Evolutionary conservation across 2,888 invertebrate species (phyloP).

Genomic region (Plusia festucae): DNA sequence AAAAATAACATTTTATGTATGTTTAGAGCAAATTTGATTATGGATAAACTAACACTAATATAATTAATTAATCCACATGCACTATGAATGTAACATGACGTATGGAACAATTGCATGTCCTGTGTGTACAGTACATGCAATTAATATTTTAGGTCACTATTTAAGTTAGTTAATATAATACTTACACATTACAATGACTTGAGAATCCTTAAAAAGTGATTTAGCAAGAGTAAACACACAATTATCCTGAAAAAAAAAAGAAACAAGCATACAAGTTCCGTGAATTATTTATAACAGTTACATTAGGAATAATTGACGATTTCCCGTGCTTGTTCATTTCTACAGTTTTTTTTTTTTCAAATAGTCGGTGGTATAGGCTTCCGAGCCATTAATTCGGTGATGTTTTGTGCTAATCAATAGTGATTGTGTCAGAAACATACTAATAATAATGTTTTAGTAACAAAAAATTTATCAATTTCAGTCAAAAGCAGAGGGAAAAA

Average conservation of each 20-base stretch:
- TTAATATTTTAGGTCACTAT: not conserved
- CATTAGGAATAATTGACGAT: not conserved
- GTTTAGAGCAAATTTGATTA: too few species aligned
- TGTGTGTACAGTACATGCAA: too few species aligned
- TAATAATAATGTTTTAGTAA: not conserved
- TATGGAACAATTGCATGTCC: too few species aligned
- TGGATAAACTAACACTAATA: too few species aligned
- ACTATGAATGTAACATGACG: too few species aligned
- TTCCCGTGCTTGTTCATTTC: not conserved
- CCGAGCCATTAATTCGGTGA: too few species aligned
- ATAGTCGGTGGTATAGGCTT: not conserved
- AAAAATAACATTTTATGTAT: too few species aligned
- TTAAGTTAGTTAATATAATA: slow-evolving; percentile 46
- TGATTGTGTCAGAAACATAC: not conserved
- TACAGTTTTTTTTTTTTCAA: too few species aligned
- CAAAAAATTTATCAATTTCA: not conserved
- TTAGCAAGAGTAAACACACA: slow-evolving; percentile 88
- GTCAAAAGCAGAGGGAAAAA: not conserved
- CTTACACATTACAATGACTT: slow-evolving; percentile 92
- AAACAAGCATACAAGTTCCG: slow-evolving; percentile 12
- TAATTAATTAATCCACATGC: too few species aligned
- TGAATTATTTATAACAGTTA: not conserved
- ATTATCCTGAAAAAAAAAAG: slow-evolving; percentile 77
- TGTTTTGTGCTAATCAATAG: not conserved
- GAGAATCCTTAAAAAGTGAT: slow-evolving; percentile 92